phyloP scores from a whole-genome alignment of 2,113 vertebrate species.

The Vulpes lagopus region DNA sequence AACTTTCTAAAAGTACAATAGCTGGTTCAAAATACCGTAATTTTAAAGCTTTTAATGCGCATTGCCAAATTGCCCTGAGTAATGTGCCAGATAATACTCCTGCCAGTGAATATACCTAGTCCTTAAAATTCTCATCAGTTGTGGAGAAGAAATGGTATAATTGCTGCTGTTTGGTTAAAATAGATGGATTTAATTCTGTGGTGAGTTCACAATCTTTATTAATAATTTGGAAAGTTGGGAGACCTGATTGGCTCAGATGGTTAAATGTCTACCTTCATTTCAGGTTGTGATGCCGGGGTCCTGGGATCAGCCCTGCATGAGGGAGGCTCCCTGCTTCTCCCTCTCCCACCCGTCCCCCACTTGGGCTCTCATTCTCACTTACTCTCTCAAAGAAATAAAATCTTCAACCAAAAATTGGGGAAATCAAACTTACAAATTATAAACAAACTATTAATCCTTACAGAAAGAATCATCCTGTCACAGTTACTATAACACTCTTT shows the following conservation, averaged over 20 bases:
- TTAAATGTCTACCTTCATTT: no score
- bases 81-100: neutral
- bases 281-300: no score
- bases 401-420: neutral
- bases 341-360: no score
- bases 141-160: neutral
- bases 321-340: no score
- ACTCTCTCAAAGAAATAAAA: no score
- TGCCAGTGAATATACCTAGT: neutral
- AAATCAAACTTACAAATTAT: constrained; percentile 19
- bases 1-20: constrained; percentile 2
- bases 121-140: neutral
- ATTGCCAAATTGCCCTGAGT: neutral
- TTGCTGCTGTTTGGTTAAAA: neutral
- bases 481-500: neutral
- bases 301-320: no score
- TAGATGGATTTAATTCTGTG: neutral
- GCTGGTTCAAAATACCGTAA: neutral
- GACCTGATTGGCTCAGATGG: no score
- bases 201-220: neutral
- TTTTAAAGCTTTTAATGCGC: neutral
- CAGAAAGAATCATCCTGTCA: neutral
- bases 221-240: neutral
- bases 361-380: no score
- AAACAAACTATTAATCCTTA: neutral